Conservation (phyloP, 1,140 invertebrate genomes). For the Pristionchus pacificus region DNA sequence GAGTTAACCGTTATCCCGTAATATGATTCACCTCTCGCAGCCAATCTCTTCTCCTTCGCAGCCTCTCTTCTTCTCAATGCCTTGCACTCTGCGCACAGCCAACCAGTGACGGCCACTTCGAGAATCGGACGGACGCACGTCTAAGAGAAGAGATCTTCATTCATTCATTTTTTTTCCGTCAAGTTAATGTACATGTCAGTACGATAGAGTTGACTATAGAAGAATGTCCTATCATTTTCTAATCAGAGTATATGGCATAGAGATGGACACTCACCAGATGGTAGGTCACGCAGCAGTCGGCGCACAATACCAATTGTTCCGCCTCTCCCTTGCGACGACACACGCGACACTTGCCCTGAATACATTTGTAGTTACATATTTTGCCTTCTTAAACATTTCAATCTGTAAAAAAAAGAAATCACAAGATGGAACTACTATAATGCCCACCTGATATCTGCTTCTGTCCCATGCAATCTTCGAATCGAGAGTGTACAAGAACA, state of each 20-base stretch:
- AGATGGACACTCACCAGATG: neutral
- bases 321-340: neutral
- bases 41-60: neutral
- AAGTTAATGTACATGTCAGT: too few relatives aligned
- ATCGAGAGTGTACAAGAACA: neutral
- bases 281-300: neutral
- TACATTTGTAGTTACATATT: too few relatives aligned
- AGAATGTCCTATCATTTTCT: too few relatives aligned
- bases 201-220: too few relatives aligned
- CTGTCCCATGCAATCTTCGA: neutral
- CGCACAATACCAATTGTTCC: neutral
- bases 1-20: too few relatives aligned
- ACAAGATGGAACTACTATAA: too few relatives aligned
- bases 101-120: neutral
- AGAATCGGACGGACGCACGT: neutral
- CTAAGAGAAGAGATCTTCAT: too few relatives aligned
- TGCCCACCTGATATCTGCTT: neutral
- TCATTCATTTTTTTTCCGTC: too few relatives aligned
- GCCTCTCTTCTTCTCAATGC: neutral
- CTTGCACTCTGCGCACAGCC: neutral
- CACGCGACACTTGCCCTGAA: neutral
- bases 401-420: too few relatives aligned
- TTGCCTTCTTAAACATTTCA: too few relatives aligned
- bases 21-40: neutral
- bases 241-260: neutral